Evolutionary conservation across 2,797 vertebrate genomes (phyloP).

Genomic region (Coccyzus lansbergi): DNA sequence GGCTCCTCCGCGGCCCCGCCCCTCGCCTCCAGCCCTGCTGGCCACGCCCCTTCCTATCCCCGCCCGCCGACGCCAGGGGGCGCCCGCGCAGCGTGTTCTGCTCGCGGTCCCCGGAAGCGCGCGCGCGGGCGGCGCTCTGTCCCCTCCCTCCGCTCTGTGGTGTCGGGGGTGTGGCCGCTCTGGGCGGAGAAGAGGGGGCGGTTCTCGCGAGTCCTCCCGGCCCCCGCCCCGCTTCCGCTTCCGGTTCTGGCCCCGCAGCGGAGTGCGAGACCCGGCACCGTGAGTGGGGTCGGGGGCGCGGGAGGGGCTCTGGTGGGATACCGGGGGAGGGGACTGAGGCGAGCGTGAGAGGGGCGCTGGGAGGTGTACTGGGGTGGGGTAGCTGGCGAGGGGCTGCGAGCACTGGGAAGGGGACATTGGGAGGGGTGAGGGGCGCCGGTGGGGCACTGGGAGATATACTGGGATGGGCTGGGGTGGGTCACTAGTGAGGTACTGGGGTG

Average conservation of each 20-base stretch:
- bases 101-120: background rate
- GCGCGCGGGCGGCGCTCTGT: background rate
- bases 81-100: too few relatives aligned
- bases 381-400: too few relatives aligned
- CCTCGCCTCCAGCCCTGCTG: too few relatives aligned
- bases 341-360: too few relatives aligned
- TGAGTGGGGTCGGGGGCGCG: background rate
- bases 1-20: too few relatives aligned
- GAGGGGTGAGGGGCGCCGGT: too few relatives aligned
- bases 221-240: background rate
- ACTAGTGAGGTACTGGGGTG: background rate
- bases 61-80: too few relatives aligned
- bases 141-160: background rate
- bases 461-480: too few relatives aligned
- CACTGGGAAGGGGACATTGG: background rate
- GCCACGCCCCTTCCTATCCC: too few relatives aligned
- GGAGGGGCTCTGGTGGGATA: too few relatives aligned
- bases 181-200: background rate
- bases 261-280: background rate
- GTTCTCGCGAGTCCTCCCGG: conserved; percentile 17
- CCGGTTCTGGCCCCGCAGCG: background rate
- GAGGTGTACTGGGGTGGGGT: background rate
- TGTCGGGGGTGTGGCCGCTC: background rate
- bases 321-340: background rate
- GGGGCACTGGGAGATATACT: too few relatives aligned